Evolutionary conservation across 2,888 invertebrate species (phyloP).

Genomic region (Ephialtes manifestator): DNA sequence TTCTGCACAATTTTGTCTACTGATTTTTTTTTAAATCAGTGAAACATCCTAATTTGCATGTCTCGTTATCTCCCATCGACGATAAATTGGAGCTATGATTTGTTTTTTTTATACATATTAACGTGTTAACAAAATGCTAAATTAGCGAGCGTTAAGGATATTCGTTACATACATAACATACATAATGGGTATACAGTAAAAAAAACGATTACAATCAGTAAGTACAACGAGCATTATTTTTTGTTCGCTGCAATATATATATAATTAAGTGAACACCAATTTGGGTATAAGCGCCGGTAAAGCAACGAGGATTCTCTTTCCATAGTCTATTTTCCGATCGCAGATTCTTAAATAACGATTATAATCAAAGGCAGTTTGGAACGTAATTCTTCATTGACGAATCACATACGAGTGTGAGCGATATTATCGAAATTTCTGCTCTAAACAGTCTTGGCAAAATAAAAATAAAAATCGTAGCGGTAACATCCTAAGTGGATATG

Average conservation of each 20-base stretch:
- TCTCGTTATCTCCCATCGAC: not conserved
- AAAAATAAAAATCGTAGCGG: not conserved
- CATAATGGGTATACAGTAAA: conserved; percentile 7
- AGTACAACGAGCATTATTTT: conserved; percentile 34
- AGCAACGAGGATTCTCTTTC: conserved; percentile 50
- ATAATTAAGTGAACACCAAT: conserved; percentile 60
- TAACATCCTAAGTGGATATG: conserved; percentile 10
- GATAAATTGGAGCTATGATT: conserved; percentile 30
- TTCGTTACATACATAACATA: conserved; percentile 9
- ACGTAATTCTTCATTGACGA: conserved; percentile 57
- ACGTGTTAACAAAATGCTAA: conserved; percentile 5
- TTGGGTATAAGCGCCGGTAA: conserved; percentile 40
- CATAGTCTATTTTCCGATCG: conserved; percentile 31
- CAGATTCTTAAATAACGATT: conserved; percentile 46
- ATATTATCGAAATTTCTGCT: conserved; percentile 40
- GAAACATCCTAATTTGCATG: not conserved
- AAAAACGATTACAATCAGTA: conserved; percentile 27
- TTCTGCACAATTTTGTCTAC: not conserved
- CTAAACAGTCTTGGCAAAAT: conserved; percentile 34
- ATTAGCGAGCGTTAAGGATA: conserved; percentile 5
- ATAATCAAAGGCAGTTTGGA: conserved; percentile 70
- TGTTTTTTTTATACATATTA: not conserved
- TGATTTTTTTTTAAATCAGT: not conserved
- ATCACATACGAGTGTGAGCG: conserved; percentile 56
- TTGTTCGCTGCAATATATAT: conserved; percentile 36